Conservation (phyloP, 2,797 vertebrate species). For the Cygnus olor region DNA sequence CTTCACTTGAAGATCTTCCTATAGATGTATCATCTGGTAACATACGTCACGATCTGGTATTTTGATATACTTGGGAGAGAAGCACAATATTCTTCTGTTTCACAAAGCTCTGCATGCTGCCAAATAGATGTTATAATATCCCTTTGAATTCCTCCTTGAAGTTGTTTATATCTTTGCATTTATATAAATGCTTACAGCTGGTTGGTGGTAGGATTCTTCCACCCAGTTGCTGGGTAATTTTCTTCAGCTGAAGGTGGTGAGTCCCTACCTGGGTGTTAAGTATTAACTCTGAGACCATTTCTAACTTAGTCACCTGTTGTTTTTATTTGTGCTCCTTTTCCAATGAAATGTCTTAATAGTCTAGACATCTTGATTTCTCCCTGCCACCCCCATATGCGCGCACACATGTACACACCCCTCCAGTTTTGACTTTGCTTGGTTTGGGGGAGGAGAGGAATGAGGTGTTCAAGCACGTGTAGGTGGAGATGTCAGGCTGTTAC, state of each 20-base stretch:
- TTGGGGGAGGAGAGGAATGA: slow-evolving; percentile 28
- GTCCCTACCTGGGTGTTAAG: slow-evolving; percentile 21
- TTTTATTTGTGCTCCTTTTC: slow-evolving; percentile 47
- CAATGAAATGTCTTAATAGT: slow-evolving; percentile 31
- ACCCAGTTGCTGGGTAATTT: background rate
- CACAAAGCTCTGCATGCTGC: background rate
- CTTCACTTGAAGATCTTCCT: background rate
- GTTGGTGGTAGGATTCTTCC: slow-evolving; percentile 9
- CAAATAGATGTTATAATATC: background rate
- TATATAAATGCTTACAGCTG: background rate
- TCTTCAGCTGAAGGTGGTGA: background rate
- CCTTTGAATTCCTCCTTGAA: slow-evolving; percentile 3
- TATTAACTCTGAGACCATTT: background rate
- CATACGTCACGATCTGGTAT: background rate
- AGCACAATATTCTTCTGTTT: background rate
- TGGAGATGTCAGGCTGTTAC: background rate
- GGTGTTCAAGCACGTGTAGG: slow-evolving; percentile 2
- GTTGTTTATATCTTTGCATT: background rate
- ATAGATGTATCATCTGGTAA: background rate
- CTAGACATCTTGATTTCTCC: slow-evolving; percentile 34
- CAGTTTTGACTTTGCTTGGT: background rate
- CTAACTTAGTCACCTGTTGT: slow-evolving; percentile 30
- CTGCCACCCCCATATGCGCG: background rate
- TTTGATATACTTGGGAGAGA: background rate
- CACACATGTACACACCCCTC: background rate